phyloP scores from a whole-genome alignment of 2,113 vertebrate genomes.

The Alethe castanea region DNA sequence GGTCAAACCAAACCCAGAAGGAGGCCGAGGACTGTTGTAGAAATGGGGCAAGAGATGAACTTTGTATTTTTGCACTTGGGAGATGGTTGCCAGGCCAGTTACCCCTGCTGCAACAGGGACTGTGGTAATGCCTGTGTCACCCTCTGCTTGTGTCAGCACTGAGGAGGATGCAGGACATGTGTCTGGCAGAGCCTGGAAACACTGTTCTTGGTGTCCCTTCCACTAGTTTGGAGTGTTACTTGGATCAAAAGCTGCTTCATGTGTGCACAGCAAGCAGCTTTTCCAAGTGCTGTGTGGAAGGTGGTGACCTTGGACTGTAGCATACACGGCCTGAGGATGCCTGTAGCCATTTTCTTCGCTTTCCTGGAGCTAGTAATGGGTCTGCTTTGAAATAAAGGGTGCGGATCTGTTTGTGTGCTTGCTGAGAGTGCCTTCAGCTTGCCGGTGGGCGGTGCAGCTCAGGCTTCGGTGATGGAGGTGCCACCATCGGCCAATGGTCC shows the following conservation, averaged over 20 bases:
- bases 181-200: not conserved
- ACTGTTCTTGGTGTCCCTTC: not conserved
- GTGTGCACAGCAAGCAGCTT: not conserved
- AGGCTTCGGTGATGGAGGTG: not conserved
- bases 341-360: not conserved
- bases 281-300: accelerated
- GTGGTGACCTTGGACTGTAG: not conserved
- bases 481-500: accelerated
- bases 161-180: accelerated
- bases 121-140: not conserved
- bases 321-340: not conserved
- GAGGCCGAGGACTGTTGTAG: not conserved
- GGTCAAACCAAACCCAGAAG: not conserved
- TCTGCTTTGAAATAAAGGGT: not conserved
- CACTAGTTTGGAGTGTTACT: not conserved
- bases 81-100: not conserved
- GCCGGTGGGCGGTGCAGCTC: not conserved
- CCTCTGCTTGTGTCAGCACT: not conserved
- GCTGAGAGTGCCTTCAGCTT: not conserved
- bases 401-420: accelerated
- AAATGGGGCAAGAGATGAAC: not conserved
- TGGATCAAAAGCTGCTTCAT: not conserved
- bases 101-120: not conserved
- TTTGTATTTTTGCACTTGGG: not conserved
- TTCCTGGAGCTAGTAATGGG: not conserved